Percentiles rank a stretch among this genome's conserved stretches.
Conservation (phyloP, 2,888 invertebrate species). For the Phengaris alcon region DNA sequence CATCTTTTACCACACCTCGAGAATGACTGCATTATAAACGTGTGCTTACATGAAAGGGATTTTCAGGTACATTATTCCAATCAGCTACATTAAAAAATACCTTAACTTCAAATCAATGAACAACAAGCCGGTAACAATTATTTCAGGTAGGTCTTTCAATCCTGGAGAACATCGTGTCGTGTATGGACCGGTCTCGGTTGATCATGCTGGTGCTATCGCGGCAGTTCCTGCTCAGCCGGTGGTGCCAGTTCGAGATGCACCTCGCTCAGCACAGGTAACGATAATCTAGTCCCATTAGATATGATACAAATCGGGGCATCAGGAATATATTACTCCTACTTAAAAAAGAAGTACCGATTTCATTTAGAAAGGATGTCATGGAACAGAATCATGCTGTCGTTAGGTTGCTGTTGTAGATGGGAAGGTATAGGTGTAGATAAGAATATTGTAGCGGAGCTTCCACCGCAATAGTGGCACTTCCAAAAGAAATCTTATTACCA, state of each 20-base stretch:
- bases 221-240: conserved; percentile 82
- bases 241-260: conserved; percentile 87
- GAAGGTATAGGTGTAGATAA: no score
- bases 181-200: conserved; percentile 83
- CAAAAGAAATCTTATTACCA: no score
- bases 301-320: no score
- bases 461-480: no score
- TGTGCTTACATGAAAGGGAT: conserved; percentile 85
- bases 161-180: conserved; percentile 84
- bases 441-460: no score
- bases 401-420: no score
- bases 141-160: conserved; percentile 82
- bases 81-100: neutral
- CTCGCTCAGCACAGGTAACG: conserved; percentile 82
- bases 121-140: neutral
- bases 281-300: no score
- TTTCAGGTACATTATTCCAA: conserved; percentile 72
- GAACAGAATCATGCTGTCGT: no score
- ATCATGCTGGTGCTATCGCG: conserved; percentile 82
- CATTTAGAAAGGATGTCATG: no score
- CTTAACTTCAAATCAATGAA: neutral
- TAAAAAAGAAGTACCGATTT: no score
- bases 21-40: conserved; percentile 74
- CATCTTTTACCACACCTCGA: conserved; percentile 82
- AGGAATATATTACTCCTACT: no score